These are phyloP conservation scores for Plectrocnemia conspersa DNA, from an alignment of 1,140 invertebrate genomes.

Conservation along the genomic window DNA sequence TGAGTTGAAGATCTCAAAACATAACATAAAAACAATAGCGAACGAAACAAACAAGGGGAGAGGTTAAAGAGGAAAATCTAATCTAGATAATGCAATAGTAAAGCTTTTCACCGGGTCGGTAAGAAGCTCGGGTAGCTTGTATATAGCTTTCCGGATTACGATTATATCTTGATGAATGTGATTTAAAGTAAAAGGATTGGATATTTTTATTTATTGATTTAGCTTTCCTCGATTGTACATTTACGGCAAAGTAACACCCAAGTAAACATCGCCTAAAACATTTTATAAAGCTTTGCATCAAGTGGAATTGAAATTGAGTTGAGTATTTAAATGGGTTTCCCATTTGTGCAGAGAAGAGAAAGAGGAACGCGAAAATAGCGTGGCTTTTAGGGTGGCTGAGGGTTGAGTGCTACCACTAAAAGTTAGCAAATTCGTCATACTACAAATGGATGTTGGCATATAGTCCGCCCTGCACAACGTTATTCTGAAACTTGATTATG, in stretches of 20 bases:
- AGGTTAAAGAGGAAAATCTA: constrained; percentile 34
- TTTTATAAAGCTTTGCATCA: constrained; percentile 34
- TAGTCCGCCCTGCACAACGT: neutral
- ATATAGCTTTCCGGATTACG: constrained; percentile 28
- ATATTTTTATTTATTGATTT: no score
- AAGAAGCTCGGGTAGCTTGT: constrained; percentile 26
- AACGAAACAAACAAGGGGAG: constrained; percentile 27
- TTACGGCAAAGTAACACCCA: constrained; percentile 20
- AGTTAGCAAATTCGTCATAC: constrained; percentile 34
- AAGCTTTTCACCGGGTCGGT: constrained; percentile 30
- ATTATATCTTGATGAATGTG: constrained; percentile 15
- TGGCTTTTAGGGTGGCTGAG: constrained; percentile 43
- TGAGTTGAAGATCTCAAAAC: constrained; percentile 14
- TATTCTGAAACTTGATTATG: neutral
- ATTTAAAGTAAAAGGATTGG: no score
- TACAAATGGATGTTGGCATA: constrained; percentile 21
- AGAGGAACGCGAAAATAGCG: constrained; percentile 53
- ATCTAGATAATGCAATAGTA: constrained; percentile 36
- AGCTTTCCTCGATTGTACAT: constrained; percentile 16
- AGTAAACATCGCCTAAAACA: constrained; percentile 28
- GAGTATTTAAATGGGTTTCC: constrained; percentile 54
- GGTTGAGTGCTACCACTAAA: constrained; percentile 30
- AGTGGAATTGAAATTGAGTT: constrained; percentile 50
- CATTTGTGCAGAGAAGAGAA: constrained; percentile 48
- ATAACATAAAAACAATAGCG: constrained; percentile 31